Evolutionary conservation across 1,140 invertebrate genomes (phyloP).

Genomic region (roundworm (Caenorhabditis elegans)): WBcel235 BX284603.4:10729501-10730000

Average conservation of each 20-base stretch:
- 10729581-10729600: neutral
- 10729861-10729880: no score
- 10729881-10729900: constrained; percentile 50
- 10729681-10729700: neutral
- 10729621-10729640: neutral
- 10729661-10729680: no score
- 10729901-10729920: constrained; percentile 49
- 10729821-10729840: no score
- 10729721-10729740: no score
- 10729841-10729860: no score
- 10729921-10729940: constrained; percentile 22
- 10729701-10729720: neutral
- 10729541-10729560: constrained; percentile 45
- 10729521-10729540: constrained; percentile 39
- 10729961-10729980: constrained; percentile 21
- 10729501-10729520: constrained; percentile 47
- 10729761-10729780: no score
- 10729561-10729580: neutral
- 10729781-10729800: no score
- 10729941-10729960: constrained; percentile 5
- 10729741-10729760: no score
- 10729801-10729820: no score
- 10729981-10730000: constrained; percentile 19
- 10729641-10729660: no score
- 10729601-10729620: neutral